Evolutionary conservation across 2,888 invertebrate species (phyloP), one percentile per base, ranked within the genome.

Genomic region (Clivina fossor): DNA sequence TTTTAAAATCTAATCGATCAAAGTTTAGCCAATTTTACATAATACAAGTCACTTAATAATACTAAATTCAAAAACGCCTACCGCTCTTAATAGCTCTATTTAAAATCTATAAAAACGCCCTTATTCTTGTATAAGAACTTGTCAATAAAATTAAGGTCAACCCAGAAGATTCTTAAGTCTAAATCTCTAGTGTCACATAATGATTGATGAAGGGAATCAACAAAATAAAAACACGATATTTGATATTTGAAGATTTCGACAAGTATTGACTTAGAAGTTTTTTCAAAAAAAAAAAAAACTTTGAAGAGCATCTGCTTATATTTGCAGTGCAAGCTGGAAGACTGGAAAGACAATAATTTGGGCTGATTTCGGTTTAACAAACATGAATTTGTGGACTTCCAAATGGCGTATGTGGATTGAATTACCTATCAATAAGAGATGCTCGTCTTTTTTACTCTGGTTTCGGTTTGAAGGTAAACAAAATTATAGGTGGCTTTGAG

Each of bases 331-430:
- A 33, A 33, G 33, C 33, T 33, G 33, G 4, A 9, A 4, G 4
- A 7, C n/a, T 7, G 13, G 4, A n/a, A 4, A 33, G 33, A 33
- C 33, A 33, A 33, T 33, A 11, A 33, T 33, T 33, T 33, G 5
- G 33, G 13, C 26, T 9, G 9, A 37, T 3, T 38, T 38, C 18
- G 38, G 15, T 43, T 20, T 43, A 40, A 19, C 19, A 40, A 40
- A 40, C 40, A 40, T 19, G 11, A 9, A 19, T 18, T 40, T 40
- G 9, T 43, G 26, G 43, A 26, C 46, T 20, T 19, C 46, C 46
- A 46, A 46, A 46, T 46, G 46, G 30, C 32, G n/a, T 9, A 30
- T n/a, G n/a, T n/a, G n/a, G 16, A 46, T 46, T 46, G 22, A 32
- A 46, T 46, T 46, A 46, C 46, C 20, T 16, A 11, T 30, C 9